Evolutionary conservation across 2,113 vertebrate genomes (phyloP).

Genomic region (Turdus rufiventris): DNA sequence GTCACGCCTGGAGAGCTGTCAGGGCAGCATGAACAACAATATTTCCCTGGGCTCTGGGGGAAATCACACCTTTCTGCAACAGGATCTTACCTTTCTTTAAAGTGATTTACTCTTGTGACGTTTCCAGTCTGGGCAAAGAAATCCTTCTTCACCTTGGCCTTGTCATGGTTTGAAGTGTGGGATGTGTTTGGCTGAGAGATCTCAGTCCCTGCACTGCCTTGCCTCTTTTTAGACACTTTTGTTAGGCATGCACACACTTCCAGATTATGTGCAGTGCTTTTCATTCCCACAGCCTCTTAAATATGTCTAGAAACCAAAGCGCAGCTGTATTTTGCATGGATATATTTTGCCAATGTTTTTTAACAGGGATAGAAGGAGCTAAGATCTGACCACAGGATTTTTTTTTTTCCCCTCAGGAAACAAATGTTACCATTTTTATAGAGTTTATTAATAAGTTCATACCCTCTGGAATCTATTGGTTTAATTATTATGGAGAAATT

Average conservation of each 20-base stretch:
- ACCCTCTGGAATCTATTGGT: neutral
- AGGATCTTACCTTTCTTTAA: neutral
- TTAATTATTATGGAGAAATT: neutral
- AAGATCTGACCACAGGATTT: neutral
- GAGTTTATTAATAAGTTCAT: neutral
- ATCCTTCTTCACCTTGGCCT: neutral
- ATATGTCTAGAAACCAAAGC: neutral
- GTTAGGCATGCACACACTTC: neutral
- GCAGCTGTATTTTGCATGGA: neutral
- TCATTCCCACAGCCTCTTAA: neutral
- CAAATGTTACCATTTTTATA: neutral
- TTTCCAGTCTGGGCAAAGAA: neutral
- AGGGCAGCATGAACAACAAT: neutral
- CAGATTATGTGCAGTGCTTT: neutral
- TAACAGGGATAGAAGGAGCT: neutral
- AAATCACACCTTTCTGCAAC: neutral
- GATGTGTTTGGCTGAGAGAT: neutral
- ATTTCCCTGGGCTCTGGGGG: neutral
- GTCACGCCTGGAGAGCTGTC: neutral
- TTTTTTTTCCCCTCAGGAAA: neutral
- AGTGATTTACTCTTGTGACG: neutral
- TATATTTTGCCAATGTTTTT: neutral
- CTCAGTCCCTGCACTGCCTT: neutral
- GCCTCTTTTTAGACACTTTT: neutral
- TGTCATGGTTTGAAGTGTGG: neutral